These are phyloP conservation scores for Darevskia mixta DNA, from an alignment of 2,797 vertebrate species.

Conservation along the genomic window DNA sequence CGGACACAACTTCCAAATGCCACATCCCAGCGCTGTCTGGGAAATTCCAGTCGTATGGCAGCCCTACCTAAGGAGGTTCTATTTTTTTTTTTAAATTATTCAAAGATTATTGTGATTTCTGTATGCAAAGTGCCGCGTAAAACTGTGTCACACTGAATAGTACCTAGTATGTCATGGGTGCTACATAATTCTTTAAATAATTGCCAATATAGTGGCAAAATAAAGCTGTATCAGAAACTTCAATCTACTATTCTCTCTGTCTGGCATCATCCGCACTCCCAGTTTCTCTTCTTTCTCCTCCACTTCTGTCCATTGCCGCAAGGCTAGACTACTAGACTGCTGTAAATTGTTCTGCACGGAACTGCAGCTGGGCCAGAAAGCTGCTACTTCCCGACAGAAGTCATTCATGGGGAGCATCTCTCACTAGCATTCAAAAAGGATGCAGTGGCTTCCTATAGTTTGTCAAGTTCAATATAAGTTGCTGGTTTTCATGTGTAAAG, in stretches of 20 bases:
- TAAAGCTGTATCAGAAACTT: too few species aligned
- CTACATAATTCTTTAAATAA: not conserved
- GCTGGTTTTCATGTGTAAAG: not conserved
- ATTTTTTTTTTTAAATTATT: not conserved
- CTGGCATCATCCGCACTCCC: not conserved
- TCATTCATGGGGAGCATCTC: not conserved
- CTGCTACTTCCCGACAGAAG: not conserved
- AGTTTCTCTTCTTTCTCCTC: not conserved
- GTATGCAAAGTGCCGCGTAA: not conserved
- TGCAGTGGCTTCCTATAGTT: not conserved
- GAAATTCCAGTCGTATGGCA: too few species aligned
- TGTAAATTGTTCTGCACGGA: not conserved
- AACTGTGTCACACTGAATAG: not conserved
- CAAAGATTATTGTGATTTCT: not conserved
- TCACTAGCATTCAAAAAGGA: not conserved
- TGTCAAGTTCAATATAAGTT: not conserved
- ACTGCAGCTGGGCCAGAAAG: conserved; percentile 5
- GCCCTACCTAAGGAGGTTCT: not conserved
- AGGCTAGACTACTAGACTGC: not conserved
- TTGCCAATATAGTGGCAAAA: too few species aligned
- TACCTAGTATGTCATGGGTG: not conserved
- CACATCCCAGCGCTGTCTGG: too few species aligned
- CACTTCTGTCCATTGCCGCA: not conserved
- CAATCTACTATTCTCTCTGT: not conserved
- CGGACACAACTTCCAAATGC: too few species aligned